Evolutionary conservation across 1,140 invertebrate genomes (phyloP), one percentile per base, ranked within the genome.

Genomic region (Caenorhabditis remanei): DNA sequence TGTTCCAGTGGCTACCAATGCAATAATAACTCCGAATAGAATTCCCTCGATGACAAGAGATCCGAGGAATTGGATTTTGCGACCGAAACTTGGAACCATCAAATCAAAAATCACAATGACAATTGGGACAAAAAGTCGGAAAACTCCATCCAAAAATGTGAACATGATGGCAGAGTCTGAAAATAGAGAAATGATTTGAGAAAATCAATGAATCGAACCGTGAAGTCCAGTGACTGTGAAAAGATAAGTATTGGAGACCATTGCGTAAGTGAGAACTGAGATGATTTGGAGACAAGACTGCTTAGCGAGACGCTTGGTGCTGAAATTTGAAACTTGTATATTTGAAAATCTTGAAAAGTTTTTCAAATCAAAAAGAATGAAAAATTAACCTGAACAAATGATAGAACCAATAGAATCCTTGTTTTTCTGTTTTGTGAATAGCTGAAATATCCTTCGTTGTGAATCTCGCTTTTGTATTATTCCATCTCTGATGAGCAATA

Each of bases 401-500:
- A 84, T 89, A 91, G 89, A 91, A 91, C 71, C 84, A 90, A 65
- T 92, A 91, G 55, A 89, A 90, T 50, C 24, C 90, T 41, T 82
- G 65, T 6, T 83, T 86, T 9, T 86, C 84, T 24, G 88, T 63
- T 14, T 87, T 90, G 14, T 86, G 88, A 48, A 91, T 91, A 3
- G 67, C 14, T 19, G 88, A 79, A 46, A 91, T 85, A 48, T 90
- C 91, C 11, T 87, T 71, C 0, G 89, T 58, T 9, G 88, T 90
- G 67, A 91, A 91, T n/a, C 87, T 87, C 4, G 88, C 90, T 41
- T 90, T 88, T 40, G 91, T 90, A 58, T 92, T 88, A 84, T 91
- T 91, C 91, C 91, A 91, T 55, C 91, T 89, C 50, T 90, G 75
- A 87, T 91, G 91, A 16, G 89, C 87, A 32, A 91, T 88, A 84